phyloP scores from a whole-genome alignment of 2,113 vertebrate genomes.

The Lamprologus lemairii region DNA sequence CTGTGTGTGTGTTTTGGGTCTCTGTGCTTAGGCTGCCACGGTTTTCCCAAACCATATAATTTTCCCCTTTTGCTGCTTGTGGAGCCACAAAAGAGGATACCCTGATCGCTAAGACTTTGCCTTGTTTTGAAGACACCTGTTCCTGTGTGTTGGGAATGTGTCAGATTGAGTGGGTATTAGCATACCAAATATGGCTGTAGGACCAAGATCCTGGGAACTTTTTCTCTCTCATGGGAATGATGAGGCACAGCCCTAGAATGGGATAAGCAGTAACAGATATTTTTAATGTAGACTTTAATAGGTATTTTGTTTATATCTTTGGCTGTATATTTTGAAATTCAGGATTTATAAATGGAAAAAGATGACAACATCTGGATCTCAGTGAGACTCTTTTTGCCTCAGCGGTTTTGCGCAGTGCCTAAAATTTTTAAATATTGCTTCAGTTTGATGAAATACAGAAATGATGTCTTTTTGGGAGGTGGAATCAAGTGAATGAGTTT shows the following conservation, averaged over 20 bases:
- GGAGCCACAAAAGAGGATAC: slow-evolving; percentile 19
- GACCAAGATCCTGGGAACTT: slow-evolving; percentile 44
- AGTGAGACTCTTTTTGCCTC: neutral
- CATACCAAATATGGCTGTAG: slow-evolving; percentile 39
- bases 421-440: neutral
- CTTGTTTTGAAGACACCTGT: slow-evolving; percentile 59
- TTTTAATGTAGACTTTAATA: neutral
- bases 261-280: neutral
- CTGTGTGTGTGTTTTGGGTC: slow-evolving; percentile 39
- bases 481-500: neutral
- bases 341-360: neutral
- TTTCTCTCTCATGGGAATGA: slow-evolving; percentile 34
- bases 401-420: neutral
- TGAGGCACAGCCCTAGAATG: neutral
- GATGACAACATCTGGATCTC: neutral
- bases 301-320: neutral
- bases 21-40: slow-evolving; percentile 51
- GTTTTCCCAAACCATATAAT: slow-evolving; percentile 62
- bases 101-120: slow-evolving; percentile 18
- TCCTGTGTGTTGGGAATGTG: slow-evolving; percentile 40
- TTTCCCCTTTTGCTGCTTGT: slow-evolving; percentile 26
- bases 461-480: neutral
- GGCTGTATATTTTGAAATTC: neutral
- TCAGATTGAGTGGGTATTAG: slow-evolving; percentile 51
- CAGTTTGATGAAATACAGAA: neutral